phyloP scores from a whole-genome alignment of 1,140 invertebrate genomes.

The Chelonus insularis region DNA sequence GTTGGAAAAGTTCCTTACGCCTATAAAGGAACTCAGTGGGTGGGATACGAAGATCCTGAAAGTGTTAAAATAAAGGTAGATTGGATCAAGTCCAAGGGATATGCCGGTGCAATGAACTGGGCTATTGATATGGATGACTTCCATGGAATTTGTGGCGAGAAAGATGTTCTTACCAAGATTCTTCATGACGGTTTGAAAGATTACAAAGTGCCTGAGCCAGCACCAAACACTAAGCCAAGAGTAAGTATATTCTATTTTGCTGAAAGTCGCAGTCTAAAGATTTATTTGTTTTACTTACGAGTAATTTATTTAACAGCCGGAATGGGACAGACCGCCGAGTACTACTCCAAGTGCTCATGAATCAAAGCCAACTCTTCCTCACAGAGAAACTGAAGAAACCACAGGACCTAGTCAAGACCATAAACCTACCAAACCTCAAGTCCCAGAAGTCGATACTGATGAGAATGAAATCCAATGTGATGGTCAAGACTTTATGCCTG shows the following conservation, averaged over 20 bases:
- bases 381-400: conserved; percentile 39
- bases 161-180: conserved; percentile 72
- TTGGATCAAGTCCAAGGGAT: conserved; percentile 78
- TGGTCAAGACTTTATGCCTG: conserved; percentile 68
- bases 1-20: conserved; percentile 81
- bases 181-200: conserved; percentile 73
- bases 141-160: conserved; percentile 72
- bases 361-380: conserved; percentile 37
- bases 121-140: conserved; percentile 89
- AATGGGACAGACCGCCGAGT: conserved; percentile 71
- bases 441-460: conserved; percentile 47
- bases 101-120: conserved; percentile 88
- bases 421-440: conserved; percentile 27
- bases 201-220: conserved; percentile 74
- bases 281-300: neutral
- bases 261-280: neutral
- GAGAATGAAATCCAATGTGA: conserved; percentile 61
- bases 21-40: conserved; percentile 88
- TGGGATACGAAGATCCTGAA: conserved; percentile 83
- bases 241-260: conserved; percentile 49
- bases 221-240: conserved; percentile 69
- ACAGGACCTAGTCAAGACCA: conserved; percentile 21
- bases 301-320: conserved; percentile 59
- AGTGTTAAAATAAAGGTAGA: conserved; percentile 87
- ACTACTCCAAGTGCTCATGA: conserved; percentile 60